These are phyloP conservation scores for Rhaphigaster nebulosa DNA, from an alignment of 2,888 invertebrate genomes.

Conservation along the genomic window DNA sequence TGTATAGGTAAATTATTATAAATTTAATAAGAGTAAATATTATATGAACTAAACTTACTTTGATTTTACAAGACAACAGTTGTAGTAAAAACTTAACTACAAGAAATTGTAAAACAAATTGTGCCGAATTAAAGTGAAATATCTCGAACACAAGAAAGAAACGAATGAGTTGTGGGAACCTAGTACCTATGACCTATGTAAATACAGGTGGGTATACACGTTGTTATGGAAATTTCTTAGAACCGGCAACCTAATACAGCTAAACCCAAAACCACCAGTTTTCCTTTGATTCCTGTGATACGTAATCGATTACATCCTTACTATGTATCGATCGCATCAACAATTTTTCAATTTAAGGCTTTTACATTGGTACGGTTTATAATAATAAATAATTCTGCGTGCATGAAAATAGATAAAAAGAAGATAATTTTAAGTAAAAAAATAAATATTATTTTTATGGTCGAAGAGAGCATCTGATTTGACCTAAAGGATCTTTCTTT, in stretches of 20 bases:
- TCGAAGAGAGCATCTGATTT: no score
- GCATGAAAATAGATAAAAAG: no score
- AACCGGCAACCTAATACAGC: neutral
- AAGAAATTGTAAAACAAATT: neutral
- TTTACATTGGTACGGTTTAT: neutral
- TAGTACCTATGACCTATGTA: slow-evolving; percentile 30
- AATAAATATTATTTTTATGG: no score
- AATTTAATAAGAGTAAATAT: no score
- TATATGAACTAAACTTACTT: no score
- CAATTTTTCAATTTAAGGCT: neutral
- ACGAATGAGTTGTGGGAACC: neutral
- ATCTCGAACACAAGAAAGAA: neutral
- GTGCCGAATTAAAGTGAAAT: neutral
- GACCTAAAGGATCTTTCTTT: no score
- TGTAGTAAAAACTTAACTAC: no score
- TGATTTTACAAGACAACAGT: no score
- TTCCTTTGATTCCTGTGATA: neutral
- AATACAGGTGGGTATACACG: slow-evolving; percentile 21
- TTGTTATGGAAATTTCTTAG: neutral
- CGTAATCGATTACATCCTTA: neutral
- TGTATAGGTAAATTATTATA: no score
- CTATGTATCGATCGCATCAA: neutral
- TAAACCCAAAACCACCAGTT: neutral
- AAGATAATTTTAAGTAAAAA: neutral
- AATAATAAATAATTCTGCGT: neutral